These are phyloP conservation scores for Otolemur garnettii DNA, from an alignment of 2,113 vertebrate species.

Conservation along the genomic window DNA sequence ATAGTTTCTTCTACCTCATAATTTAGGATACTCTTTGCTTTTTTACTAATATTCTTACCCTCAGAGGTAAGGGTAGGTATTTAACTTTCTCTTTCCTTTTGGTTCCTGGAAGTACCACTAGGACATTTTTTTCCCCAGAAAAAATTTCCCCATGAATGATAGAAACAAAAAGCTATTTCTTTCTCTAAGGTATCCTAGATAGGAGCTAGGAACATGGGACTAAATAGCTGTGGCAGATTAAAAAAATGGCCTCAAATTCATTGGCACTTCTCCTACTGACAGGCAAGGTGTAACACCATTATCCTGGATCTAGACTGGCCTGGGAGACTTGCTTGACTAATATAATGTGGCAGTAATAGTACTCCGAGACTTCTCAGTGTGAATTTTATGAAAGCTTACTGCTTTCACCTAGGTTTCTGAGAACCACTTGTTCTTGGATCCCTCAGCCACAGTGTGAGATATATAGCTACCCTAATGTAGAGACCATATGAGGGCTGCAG, in stretches of 20 bases:
- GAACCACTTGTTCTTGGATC: not conserved
- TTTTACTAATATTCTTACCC: not conserved
- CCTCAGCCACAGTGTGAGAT: not conserved
- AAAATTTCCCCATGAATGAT: not conserved
- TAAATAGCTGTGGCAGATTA: not conserved
- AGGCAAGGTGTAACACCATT: not conserved
- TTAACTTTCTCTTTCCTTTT: not conserved
- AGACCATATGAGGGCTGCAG: fast-evolving
- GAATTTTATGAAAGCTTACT: not conserved
- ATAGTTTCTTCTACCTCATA: slow-evolving; percentile 22
- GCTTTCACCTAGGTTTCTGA: not conserved
- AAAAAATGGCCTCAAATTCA: not conserved
- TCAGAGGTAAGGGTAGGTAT: not conserved
- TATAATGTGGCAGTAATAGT: not conserved
- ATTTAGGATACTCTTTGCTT: slow-evolving; percentile 19
- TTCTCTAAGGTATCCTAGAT: not conserved
- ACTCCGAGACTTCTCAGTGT: not conserved
- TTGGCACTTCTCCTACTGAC: not conserved
- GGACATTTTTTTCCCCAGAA: not conserved
- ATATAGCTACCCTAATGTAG: not conserved
- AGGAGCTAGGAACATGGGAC: not conserved
- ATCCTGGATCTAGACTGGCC: fast-evolving
- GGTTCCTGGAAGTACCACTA: not conserved
- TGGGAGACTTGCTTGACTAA: not conserved
- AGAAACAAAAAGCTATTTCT: not conserved